A percentile compares a stretch with the other conserved stretches of the same genome.
phyloP scores from a whole-genome alignment of 2,888 invertebrate species.

The Ennomos erosarius region DNA sequence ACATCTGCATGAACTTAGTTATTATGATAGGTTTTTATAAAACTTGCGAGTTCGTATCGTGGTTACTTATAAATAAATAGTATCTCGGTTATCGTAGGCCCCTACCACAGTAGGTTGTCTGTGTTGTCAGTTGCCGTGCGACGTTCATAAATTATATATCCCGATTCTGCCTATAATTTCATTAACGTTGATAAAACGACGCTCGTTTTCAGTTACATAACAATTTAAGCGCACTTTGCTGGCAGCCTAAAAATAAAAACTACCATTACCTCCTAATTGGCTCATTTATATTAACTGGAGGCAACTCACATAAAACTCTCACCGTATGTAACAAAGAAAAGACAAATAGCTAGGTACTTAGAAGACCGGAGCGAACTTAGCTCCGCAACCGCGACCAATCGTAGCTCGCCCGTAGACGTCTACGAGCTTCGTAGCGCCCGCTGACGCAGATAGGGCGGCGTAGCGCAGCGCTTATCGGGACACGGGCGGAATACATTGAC shows the following conservation, averaged over 20 bases:
- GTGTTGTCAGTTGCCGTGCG: too few relatives aligned
- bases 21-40: too few relatives aligned
- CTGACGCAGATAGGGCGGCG: conserved; percentile 74
- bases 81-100: too few relatives aligned
- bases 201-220: conserved; percentile 29
- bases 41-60: too few relatives aligned
- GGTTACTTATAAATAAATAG: too few relatives aligned
- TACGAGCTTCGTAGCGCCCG: conserved; percentile 74
- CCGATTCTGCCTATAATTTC: neutral
- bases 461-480: conserved; percentile 66
- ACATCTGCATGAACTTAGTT: too few relatives aligned
- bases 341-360: conserved; percentile 49
- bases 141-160: neutral
- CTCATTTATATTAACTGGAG: conserved; percentile 52
- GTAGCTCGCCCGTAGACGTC: conserved; percentile 69
- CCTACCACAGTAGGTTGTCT: too few relatives aligned
- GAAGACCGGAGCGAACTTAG: conserved; percentile 50
- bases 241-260: conserved; percentile 47
- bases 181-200: conserved; percentile 19
- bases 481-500: conserved; percentile 62
- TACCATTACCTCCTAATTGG: conserved; percentile 52
- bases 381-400: conserved; percentile 57
- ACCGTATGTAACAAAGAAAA: conserved; percentile 55
- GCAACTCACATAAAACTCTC: conserved; percentile 48
- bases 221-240: conserved; percentile 30